These are phyloP conservation scores for Parascotia fuliginaria DNA, from an alignment of 2,888 invertebrate genomes.

Conservation along the genomic window DNA sequence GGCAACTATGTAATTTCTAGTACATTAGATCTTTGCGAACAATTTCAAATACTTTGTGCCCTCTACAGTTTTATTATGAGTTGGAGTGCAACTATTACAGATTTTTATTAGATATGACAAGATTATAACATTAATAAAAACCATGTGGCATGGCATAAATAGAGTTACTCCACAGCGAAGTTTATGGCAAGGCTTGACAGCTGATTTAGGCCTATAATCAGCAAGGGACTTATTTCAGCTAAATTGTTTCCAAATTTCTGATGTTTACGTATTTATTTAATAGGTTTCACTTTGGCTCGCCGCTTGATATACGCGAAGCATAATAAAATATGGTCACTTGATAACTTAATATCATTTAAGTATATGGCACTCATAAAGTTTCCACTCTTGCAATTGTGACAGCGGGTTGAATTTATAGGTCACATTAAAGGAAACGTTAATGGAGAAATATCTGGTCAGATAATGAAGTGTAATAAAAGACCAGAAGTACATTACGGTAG, in stretches of 20 bases:
- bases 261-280: no score
- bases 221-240: no score
- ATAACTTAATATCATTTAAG: conserved; percentile 27
- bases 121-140: no score
- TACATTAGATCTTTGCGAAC: no score
- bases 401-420: conserved; percentile 34
- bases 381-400: conserved; percentile 31
- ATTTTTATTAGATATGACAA: background rate
- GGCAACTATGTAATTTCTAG: no score
- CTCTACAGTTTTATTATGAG: no score
- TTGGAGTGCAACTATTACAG: background rate
- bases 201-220: no score
- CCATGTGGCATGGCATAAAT: no score
- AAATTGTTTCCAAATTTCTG: no score
- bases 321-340: conserved; percentile 24
- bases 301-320: conserved; percentile 18
- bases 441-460: conserved; percentile 41
- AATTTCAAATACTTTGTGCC: no score
- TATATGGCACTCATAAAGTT: conserved; percentile 30
- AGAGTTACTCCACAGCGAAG: no score
- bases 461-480: conserved; percentile 42
- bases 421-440: conserved; percentile 42
- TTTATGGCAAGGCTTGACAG: no score
- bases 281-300: conserved; percentile 1
- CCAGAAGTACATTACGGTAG: conserved; percentile 15